Base-by-base conservation (phyloP, 2,797 vertebrate genomes). In the Balearica regulorum region DNA sequence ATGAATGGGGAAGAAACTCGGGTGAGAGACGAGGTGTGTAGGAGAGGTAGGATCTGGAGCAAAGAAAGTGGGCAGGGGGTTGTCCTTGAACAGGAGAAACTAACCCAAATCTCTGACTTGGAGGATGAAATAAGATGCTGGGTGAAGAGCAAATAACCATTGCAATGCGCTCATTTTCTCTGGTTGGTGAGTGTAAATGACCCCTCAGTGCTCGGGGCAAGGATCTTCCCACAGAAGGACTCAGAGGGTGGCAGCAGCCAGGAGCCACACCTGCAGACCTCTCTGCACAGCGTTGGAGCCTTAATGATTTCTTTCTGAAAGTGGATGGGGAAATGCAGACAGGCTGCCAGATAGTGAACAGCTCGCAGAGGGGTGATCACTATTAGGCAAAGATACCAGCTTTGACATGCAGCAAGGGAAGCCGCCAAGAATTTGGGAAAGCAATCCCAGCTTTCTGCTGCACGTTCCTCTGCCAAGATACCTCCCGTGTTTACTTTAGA, bases 331-430 rank as follows among this genome's bases (percentile, higher is more conserved):
- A 81, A 90, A 76, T 22, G 70, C 80, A 94, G 96, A 96, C 89
- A 66, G 81, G 64, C 90, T 88, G 90, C 95, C 97, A 97, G 92
- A 78, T 60, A 79, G 53, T 4, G 83, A 97, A 97, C 97, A 78
- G 76, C 93, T 83, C 31, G 10, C 44, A 22, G 51, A 96, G 71
- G 79, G 96, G 77, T 83, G 87, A 93, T 94, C 92, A 58, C 89
- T 64, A 25, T 29, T 54, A 90, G 93, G 93, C 90, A 80, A 70
- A 96, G 91, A 91, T 61, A 93, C 97, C 93, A 87, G 97, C 97
- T 97, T 96, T 96, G 96, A 98, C 98, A 96, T 20, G 97, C 89
- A 93, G 68, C 3, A 4, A 87, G 95, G 81, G 94, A 93, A 96
- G 93, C 60, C 0, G 96, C 95, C 94, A 95, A 93, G 93, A 93